phyloP scores from a whole-genome alignment of 2,888 invertebrate genomes.

The Eugnorisma glareosa region DNA sequence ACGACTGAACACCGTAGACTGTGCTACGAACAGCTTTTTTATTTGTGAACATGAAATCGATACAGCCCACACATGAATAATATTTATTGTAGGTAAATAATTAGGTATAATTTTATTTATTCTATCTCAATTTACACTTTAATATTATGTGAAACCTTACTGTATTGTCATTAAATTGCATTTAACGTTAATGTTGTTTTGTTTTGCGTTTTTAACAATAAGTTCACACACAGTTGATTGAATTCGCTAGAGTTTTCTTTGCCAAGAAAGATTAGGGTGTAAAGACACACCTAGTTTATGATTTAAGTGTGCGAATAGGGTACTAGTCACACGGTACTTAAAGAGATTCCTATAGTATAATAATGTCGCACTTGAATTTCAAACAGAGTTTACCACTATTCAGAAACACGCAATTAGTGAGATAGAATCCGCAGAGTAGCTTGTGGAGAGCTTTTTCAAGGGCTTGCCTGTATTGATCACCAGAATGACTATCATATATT shows the following conservation, averaged over 20 bases:
- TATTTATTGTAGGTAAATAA: neutral
- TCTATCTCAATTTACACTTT: neutral
- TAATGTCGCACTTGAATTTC: neutral
- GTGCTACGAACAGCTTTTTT: conserved; percentile 62
- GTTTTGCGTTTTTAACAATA: neutral
- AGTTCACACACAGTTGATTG: neutral
- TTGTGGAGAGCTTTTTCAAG: too few species aligned
- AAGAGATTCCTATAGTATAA: too few species aligned
- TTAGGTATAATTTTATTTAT: neutral
- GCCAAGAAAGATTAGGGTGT: neutral
- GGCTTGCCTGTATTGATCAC: too few species aligned
- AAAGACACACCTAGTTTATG: neutral
- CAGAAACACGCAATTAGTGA: too few species aligned
- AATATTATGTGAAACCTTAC: neutral
- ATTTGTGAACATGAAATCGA: conserved; percentile 67
- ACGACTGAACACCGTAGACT: conserved; percentile 63
- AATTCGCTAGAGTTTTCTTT: neutral
- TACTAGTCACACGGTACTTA: too few species aligned
- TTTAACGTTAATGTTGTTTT: neutral
- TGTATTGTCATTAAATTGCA: neutral
- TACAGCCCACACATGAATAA: neutral
- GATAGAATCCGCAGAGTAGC: too few species aligned
- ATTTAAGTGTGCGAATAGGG: neutral
- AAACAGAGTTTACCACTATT: neutral
- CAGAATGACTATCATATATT: too few species aligned